phyloP scores from a whole-genome alignment of 2,113 vertebrate genomes.

The Catharus bicknelli region DNA sequence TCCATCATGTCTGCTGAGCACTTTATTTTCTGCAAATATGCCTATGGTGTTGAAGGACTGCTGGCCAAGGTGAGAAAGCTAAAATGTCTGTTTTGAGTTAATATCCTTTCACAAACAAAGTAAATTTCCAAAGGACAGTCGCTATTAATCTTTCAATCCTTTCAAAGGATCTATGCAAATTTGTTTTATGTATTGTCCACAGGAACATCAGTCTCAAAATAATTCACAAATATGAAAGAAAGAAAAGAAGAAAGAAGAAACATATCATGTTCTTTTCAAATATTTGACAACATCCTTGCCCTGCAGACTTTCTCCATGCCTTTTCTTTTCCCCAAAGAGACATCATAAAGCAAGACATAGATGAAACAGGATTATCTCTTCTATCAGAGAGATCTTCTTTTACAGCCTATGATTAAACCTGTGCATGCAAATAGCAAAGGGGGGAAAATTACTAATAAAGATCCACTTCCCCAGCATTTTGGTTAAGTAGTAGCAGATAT shows the following conservation, averaged over 20 bases:
- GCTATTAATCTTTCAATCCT: background rate
- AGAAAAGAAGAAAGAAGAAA: background rate
- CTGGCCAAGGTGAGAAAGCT: conserved; percentile 22
- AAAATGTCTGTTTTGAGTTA: conserved; percentile 46
- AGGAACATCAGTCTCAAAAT: background rate
- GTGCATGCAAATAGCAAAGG: background rate
- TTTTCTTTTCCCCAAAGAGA: background rate
- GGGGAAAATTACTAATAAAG: background rate
- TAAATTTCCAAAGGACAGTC: background rate
- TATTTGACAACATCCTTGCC: background rate
- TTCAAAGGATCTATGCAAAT: conserved; percentile 13
- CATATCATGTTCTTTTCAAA: background rate
- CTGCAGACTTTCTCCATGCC: background rate
- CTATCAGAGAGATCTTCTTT: background rate
- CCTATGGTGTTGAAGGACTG: background rate
- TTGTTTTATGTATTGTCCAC: background rate
- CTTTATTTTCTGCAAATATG: background rate
- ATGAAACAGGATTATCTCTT: background rate
- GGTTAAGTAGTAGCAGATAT: background rate
- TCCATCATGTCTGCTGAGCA: background rate
- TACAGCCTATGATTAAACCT: background rate
- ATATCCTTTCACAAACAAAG: conserved; percentile 7
- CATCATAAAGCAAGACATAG: background rate
- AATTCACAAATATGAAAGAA: background rate
- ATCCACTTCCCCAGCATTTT: background rate